Conservation (phyloP, 1,140 invertebrate species). For the Papilio helenus region DNA sequence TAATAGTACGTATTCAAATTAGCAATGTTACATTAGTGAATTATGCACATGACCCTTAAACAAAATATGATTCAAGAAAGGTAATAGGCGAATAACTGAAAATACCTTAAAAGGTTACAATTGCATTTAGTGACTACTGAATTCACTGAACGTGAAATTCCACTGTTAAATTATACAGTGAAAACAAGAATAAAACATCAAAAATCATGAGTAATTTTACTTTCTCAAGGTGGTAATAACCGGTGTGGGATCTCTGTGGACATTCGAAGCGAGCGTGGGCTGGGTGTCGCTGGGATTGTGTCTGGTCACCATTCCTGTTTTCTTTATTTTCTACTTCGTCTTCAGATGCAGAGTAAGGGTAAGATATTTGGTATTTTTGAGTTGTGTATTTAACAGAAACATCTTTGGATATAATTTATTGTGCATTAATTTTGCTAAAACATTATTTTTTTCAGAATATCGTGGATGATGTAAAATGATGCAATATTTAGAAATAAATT, state of each 20-base stretch:
- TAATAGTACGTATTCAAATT: slow-evolving; percentile 54
- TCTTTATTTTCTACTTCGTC: slow-evolving; percentile 59
- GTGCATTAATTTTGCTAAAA: not conserved
- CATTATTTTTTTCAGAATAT: slow-evolving; percentile 59
- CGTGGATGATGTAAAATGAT: slow-evolving; percentile 60
- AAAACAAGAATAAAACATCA: no score
- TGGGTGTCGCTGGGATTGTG: slow-evolving; percentile 54
- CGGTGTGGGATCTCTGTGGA: slow-evolving; percentile 44
- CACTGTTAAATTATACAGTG: no score
- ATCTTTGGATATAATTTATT: not conserved
- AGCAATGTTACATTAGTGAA: not conserved
- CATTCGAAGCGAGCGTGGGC: slow-evolving; percentile 48
- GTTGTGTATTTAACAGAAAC: not conserved
- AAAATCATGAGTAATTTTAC: not conserved
- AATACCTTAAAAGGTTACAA: no score
- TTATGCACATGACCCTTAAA: no score
- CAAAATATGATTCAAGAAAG: no score
- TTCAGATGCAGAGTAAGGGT: slow-evolving; percentile 72
- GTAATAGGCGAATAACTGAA: no score
- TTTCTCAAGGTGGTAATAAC: slow-evolving; percentile 52
- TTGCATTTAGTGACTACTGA: no score
- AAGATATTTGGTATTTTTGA: slow-evolving; percentile 39
- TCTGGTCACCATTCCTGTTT: slow-evolving; percentile 50
- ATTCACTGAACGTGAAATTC: no score
- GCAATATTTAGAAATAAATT: slow-evolving; percentile 30